Evolutionary conservation across 2,888 invertebrate species (phyloP).

Genomic region (Nasonovia ribisnigri): DNA sequence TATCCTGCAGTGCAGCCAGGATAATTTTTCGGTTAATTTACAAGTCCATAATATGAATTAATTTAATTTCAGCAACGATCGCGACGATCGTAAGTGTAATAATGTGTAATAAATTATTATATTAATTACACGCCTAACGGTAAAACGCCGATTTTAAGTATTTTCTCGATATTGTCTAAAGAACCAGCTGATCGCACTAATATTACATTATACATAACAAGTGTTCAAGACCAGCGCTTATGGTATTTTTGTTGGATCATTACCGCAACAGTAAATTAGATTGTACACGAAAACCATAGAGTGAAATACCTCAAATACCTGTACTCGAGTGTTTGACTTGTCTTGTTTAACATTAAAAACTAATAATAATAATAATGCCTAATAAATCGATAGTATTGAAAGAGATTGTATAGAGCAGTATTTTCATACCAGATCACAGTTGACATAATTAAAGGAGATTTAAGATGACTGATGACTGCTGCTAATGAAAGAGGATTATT

Average conservation of each 20-base stretch:
- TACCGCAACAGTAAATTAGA: neutral
- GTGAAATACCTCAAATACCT: neutral
- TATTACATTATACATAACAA: neutral
- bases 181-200: neutral
- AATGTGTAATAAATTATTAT: neutral
- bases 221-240: too few species aligned
- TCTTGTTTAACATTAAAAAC: neutral
- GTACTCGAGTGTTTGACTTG: neutral
- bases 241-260: neutral
- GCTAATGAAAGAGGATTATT: neutral
- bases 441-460: neutral
- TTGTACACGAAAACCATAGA: neutral
- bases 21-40: neutral
- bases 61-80: neutral
- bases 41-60: neutral
- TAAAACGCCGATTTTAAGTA: neutral
- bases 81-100: neutral
- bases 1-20: neutral
- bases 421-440: neutral
- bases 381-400: neutral
- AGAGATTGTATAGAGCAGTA: neutral
- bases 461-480: neutral
- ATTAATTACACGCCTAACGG: neutral
- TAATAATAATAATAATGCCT: neutral
- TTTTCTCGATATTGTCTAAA: neutral